Evolutionary conservation across 2,888 invertebrate species (phyloP), one percentile per base, ranked within the genome.

Genomic region (Villa cingulata): DNA sequence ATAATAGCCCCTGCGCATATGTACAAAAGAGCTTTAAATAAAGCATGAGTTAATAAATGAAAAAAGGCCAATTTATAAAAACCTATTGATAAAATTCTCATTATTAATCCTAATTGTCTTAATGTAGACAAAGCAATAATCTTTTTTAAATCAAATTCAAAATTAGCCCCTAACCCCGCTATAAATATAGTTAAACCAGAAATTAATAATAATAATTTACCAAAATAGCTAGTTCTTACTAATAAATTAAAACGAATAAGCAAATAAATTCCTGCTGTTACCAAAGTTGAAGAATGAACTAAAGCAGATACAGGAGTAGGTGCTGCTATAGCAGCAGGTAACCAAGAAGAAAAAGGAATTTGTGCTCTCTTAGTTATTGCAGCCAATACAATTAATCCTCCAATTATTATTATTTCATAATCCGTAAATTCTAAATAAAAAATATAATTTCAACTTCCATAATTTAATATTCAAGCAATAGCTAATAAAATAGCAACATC

Each of bases 231-330:
- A 60, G 61, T 56, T 17, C 56, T 37, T 59, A 78, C 70, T 63
- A 75, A 63, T 57, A 61, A 50, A 70, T 72, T 74, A 74, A 81
- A 80, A 1, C 81, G 82, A 75, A 83, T 78, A 66, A 84, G 67
- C 66, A 84, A 73, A 75, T 80, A 82, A 59, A 83, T 73, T 0
- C 83, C 84, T 0, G 84, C 83, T 14, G 84, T 85, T 0, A 86
- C 84, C 63, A 86, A 74, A 53, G 84, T 85, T 5, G 83, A 85
- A 53, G 84, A 85, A 74, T 85, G 83, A 55, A 81, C 83, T 69
- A 84, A 74, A 51, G 82, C 75, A n/a, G 82, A 82, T 48, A 84
- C 59, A 41, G 83, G 83, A 0, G 83, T 85, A 34, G 84, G 84
- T 40, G 83, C 84, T 0, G 82, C 80, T 66, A 85, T 85, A 39